These are phyloP conservation scores for Sphenopsis melanotis DNA, from an alignment of 2,797 vertebrate genomes.

Conservation along the genomic window DNA sequence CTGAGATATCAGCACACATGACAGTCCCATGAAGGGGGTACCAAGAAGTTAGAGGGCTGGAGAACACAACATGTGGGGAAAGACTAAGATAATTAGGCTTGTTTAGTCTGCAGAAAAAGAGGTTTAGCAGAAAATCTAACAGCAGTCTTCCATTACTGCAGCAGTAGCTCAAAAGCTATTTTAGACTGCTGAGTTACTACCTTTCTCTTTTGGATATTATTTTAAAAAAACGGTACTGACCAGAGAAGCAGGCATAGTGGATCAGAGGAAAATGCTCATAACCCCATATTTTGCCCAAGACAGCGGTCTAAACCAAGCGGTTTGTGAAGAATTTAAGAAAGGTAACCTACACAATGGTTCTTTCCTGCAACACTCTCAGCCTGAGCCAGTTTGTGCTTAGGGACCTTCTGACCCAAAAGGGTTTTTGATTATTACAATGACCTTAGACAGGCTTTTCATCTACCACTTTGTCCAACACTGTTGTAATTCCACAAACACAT, in stretches of 20 bases:
- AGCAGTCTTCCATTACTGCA: not conserved
- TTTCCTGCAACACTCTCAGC: not conserved
- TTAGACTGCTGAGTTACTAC: not conserved
- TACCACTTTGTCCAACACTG: not conserved
- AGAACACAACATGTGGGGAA: not conserved
- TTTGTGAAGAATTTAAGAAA: not conserved
- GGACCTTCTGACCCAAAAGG: not conserved
- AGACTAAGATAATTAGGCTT: not conserved
- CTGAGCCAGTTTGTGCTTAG: not conserved
- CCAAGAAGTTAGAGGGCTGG: not conserved
- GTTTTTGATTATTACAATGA: not conserved
- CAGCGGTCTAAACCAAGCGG: not conserved
- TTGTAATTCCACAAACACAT: not conserved
- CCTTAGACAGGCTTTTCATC: not conserved
- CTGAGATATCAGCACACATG: accelerated
- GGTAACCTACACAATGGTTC: not conserved
- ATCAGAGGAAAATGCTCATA: not conserved
- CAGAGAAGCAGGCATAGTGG: not conserved
- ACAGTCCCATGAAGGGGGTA: not conserved
- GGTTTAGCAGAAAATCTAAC: not conserved
- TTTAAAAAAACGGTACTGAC: not conserved
- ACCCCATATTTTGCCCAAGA: not conserved
- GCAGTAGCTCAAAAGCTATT: not conserved
- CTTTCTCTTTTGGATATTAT: not conserved
- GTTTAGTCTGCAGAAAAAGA: not conserved